phyloP scores from a whole-genome alignment of 2,797 vertebrate species.

The Philypnodon macrostomus region DNA sequence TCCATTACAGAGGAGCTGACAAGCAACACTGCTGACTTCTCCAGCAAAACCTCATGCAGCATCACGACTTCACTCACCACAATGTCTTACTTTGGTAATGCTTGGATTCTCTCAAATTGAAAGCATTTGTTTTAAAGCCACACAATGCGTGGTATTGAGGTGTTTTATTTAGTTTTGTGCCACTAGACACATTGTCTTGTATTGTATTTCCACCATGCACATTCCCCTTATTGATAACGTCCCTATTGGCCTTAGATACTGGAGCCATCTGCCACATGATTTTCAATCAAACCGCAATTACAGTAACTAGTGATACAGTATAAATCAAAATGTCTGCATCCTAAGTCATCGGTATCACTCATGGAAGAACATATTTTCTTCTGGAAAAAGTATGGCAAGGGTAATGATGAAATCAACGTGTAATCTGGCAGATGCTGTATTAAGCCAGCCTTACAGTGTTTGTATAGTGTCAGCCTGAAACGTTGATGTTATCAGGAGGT shows the following conservation, averaged over 20 bases:
- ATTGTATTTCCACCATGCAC: constrained; percentile 33
- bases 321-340: constrained; percentile 27
- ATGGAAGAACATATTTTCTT: constrained; percentile 25
- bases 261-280: constrained; percentile 42
- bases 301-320: constrained; percentile 23
- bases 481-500: constrained; percentile 8
- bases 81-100: constrained; percentile 69
- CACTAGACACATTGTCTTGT: constrained; percentile 31
- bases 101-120: constrained; percentile 71
- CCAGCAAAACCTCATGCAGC: constrained; percentile 59
- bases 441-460: constrained; percentile 14
- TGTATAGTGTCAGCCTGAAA: constrained; percentile 30
- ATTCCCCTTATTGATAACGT: constrained; percentile 24
- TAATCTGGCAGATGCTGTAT: constrained; percentile 26
- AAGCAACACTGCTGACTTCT: constrained; percentile 69
- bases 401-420: constrained; percentile 43
- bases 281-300: constrained; percentile 41
- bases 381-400: constrained; percentile 14
- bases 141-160: constrained; percentile 41
- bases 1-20: constrained; percentile 76
- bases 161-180: constrained; percentile 57
- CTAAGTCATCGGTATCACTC: constrained; percentile 28
- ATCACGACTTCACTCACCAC: constrained; percentile 35
- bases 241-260: constrained; percentile 16
- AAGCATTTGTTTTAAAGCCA: constrained; percentile 69